Evolutionary conservation across 2,888 invertebrate genomes (phyloP), one percentile per base, ranked within the genome.

Genomic region (Cactoblastis cactorum): DNA sequence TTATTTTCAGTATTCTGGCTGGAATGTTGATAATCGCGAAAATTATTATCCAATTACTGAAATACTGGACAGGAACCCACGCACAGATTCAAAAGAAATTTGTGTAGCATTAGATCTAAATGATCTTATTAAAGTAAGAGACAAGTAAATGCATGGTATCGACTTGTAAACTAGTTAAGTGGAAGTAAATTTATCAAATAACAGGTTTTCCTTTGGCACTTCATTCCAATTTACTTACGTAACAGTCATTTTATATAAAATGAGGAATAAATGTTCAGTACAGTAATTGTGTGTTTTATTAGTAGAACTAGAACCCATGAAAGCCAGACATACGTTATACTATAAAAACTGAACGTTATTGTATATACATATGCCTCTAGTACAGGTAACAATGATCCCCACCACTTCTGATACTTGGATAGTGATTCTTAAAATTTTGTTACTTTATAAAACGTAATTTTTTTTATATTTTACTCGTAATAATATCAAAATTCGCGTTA

Each of bases 11-110:
- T 92, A 92, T 66, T 92, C 92, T 51, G 92, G 92, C 51, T 92
- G 92, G 92, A 91, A 91, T 71, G 86, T 90, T 53, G 91, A 91
- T 67, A 91, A 91, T 69, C 87, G 91, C 63, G 90, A 91, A 28
- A 90, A 91, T 61, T 92, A 92, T 69, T 91, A 91, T 64, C 91
- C 92, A 35, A 91, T 91, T 49, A 89, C 91, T 50, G 91, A 90
- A 77, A 90, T 90, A 63, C 60, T 90, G 74, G 90, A 90, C 62
- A 70, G 89, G 58, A 90, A 90, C 65, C 90, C 90, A 53, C 86
- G 80, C 61, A 90, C 90, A 34, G 90, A 89, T 61, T 85, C 88
- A 43, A 90, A 90, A 73, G 90, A 90, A 81, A 88, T 89, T 71
- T 90, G 90, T 77, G 90, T 90, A 81, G 90, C 86, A 55, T 70